These are phyloP conservation scores for Menura novaehollandiae DNA, from an alignment of 2,113 vertebrate genomes.

Conservation along the genomic window DNA sequence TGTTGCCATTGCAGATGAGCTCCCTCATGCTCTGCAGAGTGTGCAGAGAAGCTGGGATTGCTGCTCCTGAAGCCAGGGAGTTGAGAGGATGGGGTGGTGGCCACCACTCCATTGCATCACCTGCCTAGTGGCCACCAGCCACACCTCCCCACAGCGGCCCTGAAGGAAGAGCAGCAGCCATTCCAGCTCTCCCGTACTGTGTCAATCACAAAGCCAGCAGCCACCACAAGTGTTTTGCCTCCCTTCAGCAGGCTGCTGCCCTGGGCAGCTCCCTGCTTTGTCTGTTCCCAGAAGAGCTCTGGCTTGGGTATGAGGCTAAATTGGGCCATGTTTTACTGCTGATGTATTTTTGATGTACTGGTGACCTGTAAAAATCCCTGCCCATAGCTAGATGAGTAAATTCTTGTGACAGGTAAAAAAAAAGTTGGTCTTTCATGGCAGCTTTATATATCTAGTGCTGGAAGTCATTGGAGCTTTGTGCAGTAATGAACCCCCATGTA, in stretches of 20 bases:
- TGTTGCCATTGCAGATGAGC: not conserved
- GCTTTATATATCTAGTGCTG: not conserved
- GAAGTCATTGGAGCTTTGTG: not conserved
- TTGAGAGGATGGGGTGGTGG: not conserved
- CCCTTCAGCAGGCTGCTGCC: not conserved
- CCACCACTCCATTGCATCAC: not conserved
- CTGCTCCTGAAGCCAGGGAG: not conserved
- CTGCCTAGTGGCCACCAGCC: not conserved
- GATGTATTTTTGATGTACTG: not conserved
- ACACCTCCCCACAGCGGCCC: not conserved
- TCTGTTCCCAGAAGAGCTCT: not conserved
- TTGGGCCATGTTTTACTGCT: not conserved
- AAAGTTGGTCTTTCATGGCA: not conserved
- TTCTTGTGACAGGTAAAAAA: not conserved
- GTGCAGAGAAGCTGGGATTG: not conserved
- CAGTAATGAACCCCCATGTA: not conserved
- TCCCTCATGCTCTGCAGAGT: not conserved
- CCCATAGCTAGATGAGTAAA: not conserved
- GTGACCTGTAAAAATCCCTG: not conserved
- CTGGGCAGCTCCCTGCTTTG: not conserved
- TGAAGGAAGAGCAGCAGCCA: not conserved
- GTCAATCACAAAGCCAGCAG: not conserved
- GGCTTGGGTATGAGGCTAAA: not conserved
- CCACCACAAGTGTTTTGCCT: not conserved
- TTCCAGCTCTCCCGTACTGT: not conserved